Conservation (phyloP, 2,888 invertebrate genomes). For the Trichogramma dendrolimi region DNA sequence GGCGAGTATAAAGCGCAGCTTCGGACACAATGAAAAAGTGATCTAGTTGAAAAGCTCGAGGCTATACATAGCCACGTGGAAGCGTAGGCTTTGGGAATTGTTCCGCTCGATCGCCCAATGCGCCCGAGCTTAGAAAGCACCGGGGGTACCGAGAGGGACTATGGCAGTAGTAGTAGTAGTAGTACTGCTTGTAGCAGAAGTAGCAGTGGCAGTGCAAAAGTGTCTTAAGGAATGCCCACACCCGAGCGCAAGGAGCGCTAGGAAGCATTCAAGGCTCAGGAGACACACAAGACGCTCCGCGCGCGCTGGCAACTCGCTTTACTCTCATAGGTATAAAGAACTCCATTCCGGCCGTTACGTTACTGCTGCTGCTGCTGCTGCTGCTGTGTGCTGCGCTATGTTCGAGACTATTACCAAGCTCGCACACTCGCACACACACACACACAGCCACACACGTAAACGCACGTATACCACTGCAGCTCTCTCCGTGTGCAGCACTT, state of each 20-base stretch:
- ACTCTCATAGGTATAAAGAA: too few relatives aligned
- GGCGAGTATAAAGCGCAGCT: not conserved
- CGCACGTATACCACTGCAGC: too few relatives aligned
- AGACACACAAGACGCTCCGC: not conserved
- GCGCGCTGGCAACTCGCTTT: not conserved
- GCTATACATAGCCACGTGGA: not conserved
- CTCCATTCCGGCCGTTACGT: too few relatives aligned
- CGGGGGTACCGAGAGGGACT: not conserved
- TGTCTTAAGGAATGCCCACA: conserved; percentile 6
- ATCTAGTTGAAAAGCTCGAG: not conserved
- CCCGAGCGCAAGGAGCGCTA: not conserved
- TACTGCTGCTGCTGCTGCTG: too few relatives aligned
- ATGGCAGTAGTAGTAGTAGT: too few relatives aligned
- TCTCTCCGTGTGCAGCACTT: conserved; percentile 1
- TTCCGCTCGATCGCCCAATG: conserved; percentile 28
- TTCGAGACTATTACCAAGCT: conserved; percentile 8
- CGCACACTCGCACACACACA: not conserved
- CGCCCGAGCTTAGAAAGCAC: not conserved
- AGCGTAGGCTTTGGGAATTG: conserved; percentile 30
- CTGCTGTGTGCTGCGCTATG: too few relatives aligned
- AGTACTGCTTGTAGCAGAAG: too few relatives aligned
- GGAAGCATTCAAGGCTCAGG: not conserved
- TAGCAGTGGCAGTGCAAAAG: not conserved
- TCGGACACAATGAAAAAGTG: conserved; percentile 14
- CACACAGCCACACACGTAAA: not conserved